Conservation (phyloP, 35 echinoderm and acorn worm genomes). For the Chiridota heheva region DNA sequence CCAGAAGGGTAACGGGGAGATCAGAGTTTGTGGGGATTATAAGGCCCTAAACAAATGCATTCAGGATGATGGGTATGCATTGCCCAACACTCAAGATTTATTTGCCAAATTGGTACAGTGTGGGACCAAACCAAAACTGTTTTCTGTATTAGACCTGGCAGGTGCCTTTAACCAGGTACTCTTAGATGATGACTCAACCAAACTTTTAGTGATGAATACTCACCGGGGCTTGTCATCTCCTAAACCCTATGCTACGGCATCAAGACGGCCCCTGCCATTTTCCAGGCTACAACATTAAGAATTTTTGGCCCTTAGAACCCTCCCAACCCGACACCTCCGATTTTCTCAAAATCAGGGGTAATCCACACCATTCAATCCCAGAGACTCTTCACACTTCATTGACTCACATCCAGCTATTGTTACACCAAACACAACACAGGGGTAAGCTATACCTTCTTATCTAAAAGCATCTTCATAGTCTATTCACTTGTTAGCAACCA, state of each 20-base stretch:
- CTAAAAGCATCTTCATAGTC: too few species aligned
- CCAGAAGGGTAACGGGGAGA: not conserved
- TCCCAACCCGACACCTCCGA: too few species aligned
- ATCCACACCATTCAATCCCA: too few species aligned
- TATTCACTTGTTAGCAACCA: too few species aligned
- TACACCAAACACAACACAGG: too few species aligned
- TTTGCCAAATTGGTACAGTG: conserved; percentile 13
- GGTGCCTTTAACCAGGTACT: conserved; percentile 28
- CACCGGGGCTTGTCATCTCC: conserved; percentile 10
- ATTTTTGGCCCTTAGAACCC: too few species aligned
- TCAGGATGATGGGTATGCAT: conserved; percentile 14
- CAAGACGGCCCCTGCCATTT: conserved; percentile 31
- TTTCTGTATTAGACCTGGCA: conserved; percentile 26
- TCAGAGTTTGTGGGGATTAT: conserved; percentile 46
- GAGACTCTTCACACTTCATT: too few species aligned
- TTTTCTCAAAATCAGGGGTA: too few species aligned
- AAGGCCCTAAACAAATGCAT: conserved; percentile 32
- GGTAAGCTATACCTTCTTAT: too few species aligned
- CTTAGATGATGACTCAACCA: not conserved
- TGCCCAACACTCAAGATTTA: conserved; percentile 26
- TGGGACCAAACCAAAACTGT: conserved; percentile 1
- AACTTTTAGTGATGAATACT: conserved; percentile 18
- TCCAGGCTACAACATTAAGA: too few species aligned
- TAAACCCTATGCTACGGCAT: conserved; percentile 14
- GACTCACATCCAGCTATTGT: too few species aligned